Evolutionary conservation across 2,113 vertebrate species (phyloP), one percentile per base, ranked within the genome.

Genomic region (Spea bombifrons): DNA sequence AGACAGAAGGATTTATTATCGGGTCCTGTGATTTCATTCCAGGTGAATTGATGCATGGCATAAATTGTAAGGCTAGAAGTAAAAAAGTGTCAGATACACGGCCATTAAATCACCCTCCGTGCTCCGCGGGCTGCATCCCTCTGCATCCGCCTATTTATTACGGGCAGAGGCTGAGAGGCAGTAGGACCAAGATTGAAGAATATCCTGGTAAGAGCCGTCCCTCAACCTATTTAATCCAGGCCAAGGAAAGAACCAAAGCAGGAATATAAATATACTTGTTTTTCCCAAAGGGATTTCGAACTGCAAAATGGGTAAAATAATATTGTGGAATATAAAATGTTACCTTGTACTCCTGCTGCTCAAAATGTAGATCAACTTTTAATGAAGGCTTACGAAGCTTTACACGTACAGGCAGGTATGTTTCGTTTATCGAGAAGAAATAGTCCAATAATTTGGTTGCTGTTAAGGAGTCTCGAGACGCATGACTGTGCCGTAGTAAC

Each of bases 1-100:
- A 7, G 52, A 49, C n/a, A 75, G 59, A 50, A 75, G 45, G 44
- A 57, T 76, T 76, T 76, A 76, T 76, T 76, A 49, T 66, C 44
- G 65, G 74, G 64, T 70, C 43, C 48, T 46, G 74, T 55, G 63
- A 53, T 75, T 75, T 53, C 49, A 55, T 69, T 69, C 9, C 16
- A 57, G 75, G 66, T 49, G 45, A 59, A 76, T 5, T 61, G 66
- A 76, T 61, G 66, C 10, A 16, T 69, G 53, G 10, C 53, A 76
- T 69, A 70, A 70, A 76, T 61, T 69, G 50, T 76, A 12, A n/a
- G 43, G 5, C 64, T 64, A 66, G 3, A 46, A 63, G 5, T 30
- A 46, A 17, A 76, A 76, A 69, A 49, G 12, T 15, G 15, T 13
- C 47, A 4, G n/a, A 53, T 17, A 10, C 7, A 13, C 49, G 63